Conservation (phyloP, 2,113 vertebrate genomes). For the Varanus salvator region DNA sequence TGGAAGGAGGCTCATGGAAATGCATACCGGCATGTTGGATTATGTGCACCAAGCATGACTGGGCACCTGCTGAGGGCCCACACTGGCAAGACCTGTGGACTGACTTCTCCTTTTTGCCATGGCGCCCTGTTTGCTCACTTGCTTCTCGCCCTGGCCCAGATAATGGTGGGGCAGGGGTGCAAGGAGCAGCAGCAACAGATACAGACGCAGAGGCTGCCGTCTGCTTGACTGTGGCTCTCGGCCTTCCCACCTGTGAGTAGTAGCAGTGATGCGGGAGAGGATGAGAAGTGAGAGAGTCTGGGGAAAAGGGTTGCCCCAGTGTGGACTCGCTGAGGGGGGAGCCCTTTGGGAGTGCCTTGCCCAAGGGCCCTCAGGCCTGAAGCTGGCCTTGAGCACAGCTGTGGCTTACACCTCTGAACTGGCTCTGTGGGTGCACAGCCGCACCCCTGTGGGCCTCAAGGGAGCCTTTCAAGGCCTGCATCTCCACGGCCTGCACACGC, state of each 20-base stretch:
- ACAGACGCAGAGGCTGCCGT: too few relatives aligned
- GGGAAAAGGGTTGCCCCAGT: neutral
- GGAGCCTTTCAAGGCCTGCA: neutral
- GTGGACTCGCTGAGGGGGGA: neutral
- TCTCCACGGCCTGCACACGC: neutral
- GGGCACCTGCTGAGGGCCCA: too few relatives aligned
- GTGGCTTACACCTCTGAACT: neutral
- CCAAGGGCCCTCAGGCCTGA: too few relatives aligned
- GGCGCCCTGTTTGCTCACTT: too few relatives aligned
- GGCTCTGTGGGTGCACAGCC: neutral
- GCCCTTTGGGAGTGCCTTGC: neutral
- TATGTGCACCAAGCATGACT: neutral
- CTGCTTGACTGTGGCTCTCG: too few relatives aligned
- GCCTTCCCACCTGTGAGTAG: neutral
- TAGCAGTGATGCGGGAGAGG: neutral
- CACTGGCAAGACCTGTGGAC: too few relatives aligned
- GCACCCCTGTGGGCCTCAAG: too few relatives aligned
- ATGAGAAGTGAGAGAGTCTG: neutral
- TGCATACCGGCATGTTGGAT: neutral
- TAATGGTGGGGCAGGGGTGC: too few relatives aligned
- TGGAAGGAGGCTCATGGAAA: neutral
- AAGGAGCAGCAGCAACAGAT: too few relatives aligned
- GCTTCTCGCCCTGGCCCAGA: too few relatives aligned
- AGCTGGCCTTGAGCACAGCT: neutral
- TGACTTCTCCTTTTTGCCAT: too few relatives aligned